These are phyloP conservation scores for Plutomurus gul DNA, from an alignment of 1,140 invertebrate species.

Conservation along the genomic window DNA sequence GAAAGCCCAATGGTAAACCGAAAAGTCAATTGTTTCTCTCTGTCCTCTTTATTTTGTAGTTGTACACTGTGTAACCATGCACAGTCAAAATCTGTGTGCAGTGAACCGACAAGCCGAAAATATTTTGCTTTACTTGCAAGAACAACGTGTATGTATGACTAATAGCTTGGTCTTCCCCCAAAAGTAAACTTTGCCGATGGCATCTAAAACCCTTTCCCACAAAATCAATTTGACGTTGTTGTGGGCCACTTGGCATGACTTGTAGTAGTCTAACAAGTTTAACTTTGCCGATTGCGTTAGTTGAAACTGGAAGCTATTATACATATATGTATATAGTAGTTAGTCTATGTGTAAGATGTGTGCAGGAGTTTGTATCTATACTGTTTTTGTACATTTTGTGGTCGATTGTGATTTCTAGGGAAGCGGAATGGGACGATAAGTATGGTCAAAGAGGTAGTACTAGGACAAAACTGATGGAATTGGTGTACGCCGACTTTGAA, in stretches of 20 bases:
- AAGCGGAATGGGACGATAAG: conserved; percentile 41
- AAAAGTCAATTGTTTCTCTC: background rate
- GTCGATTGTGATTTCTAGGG: conserved; percentile 41
- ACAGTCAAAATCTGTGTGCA: background rate
- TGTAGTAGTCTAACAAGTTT: background rate
- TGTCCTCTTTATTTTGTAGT: background rate
- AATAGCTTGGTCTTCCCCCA: background rate
- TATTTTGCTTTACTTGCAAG: too few relatives aligned
- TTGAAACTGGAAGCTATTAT: too few relatives aligned
- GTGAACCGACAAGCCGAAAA: background rate
- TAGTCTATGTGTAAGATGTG: too few relatives aligned
- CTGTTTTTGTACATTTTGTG: background rate
- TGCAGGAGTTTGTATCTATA: too few relatives aligned
- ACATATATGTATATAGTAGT: too few relatives aligned
- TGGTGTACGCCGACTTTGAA: conserved; percentile 40
- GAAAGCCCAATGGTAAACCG: conserved; percentile 48
- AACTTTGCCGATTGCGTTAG: background rate
- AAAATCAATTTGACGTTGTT: conserved; percentile 20
- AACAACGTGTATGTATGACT: background rate
- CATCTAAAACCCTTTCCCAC: background rate
- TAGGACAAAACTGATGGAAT: conserved; percentile 13
- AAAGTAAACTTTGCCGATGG: background rate
- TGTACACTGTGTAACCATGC: background rate
- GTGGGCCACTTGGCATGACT: background rate
- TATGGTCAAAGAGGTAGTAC: background rate